Base-by-base conservation (phyloP, 2,113 vertebrate species). In the Tapirus terrestris region DNA sequence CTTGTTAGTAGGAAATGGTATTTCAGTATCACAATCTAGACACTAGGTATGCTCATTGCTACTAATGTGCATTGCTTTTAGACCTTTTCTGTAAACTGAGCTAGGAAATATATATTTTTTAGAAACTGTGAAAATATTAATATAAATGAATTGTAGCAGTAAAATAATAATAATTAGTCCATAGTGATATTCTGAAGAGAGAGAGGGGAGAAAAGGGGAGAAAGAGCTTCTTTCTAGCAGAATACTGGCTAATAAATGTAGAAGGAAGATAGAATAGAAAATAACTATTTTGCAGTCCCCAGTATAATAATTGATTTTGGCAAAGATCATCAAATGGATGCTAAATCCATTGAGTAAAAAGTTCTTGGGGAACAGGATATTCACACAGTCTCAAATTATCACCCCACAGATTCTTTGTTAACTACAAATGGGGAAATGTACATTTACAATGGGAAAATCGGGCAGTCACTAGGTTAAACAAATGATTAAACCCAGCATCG, bases 351-450 rank as follows among this genome's bases (percentile, higher is more conserved):
- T 68, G 29, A 96, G 27, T 83, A 92, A 87, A 94, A 95, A 53
- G 43, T 89, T 95, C 83, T 89, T 96, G 11, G 68, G 60, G 60
- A 97, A 85, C 95, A 98, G 89, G 81, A 96, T 94, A 89, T 96
- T 98, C 96, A 94, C 77, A 81, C 76, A 91, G n/a, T 93, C 65
- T 96, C 81, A 97, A 90, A 96, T 94, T 94, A 96, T 94, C 58
- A 96, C 91, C 76, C 82, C 70, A 67, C 43, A 90, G 76, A 94
- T 89, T 96, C 58, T 39, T 88, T 93, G 93, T 63, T 91, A 94
- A 96, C 97, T 97, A 94, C 84, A 85, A 86, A 97, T 21, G 12
- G 81, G 82, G 12, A 92, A 90, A 91, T 96, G 82, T 70, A 92
- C 93, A 91, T 91, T 96, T 93, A 81, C 72, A 91, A 63, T 91